These are phyloP conservation scores for Stichopus horrens DNA, from an alignment of 53 echinoderm and acorn worm species.

Conservation along the genomic window DNA sequence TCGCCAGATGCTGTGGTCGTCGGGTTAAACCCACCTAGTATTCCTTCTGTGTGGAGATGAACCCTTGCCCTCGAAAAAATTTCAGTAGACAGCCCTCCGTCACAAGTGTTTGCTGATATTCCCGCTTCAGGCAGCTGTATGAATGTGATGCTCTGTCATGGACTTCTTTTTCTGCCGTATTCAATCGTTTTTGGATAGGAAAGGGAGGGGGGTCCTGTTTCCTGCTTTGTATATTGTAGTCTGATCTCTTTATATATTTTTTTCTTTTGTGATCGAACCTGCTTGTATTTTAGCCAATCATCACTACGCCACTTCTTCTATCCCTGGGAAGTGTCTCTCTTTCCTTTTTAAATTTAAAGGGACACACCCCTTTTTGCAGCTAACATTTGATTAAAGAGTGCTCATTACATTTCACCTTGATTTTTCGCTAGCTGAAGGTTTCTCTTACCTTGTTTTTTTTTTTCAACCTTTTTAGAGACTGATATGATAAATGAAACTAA, in stretches of 20 bases:
- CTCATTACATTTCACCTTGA: constrained; percentile 40
- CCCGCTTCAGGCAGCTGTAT: not conserved
- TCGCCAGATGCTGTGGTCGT: no score
- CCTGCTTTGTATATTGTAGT: not conserved
- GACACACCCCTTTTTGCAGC: constrained; percentile 32
- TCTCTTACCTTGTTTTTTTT: not conserved
- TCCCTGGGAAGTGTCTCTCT: not conserved
- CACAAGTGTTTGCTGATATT: not conserved
- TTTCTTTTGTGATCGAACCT: not conserved
- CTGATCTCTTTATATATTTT: not conserved
- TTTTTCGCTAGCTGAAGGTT: constrained; percentile 1
- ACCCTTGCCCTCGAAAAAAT: no score
- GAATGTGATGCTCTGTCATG: not conserved
- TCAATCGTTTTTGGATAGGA: not conserved
- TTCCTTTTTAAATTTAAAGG: not conserved
- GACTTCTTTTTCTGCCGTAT: not conserved
- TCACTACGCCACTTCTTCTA: not conserved
- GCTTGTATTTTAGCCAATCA: not conserved
- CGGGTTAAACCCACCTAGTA: no score
- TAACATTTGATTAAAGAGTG: constrained; percentile 31
- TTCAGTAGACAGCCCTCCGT: no score
- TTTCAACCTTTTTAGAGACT: not conserved
- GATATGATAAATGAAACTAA: not conserved
- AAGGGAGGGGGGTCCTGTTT: not conserved
- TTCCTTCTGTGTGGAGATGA: no score